Evolutionary conservation across 2,888 invertebrate species (phyloP).

Genomic region (Spialia ferax): DNA sequence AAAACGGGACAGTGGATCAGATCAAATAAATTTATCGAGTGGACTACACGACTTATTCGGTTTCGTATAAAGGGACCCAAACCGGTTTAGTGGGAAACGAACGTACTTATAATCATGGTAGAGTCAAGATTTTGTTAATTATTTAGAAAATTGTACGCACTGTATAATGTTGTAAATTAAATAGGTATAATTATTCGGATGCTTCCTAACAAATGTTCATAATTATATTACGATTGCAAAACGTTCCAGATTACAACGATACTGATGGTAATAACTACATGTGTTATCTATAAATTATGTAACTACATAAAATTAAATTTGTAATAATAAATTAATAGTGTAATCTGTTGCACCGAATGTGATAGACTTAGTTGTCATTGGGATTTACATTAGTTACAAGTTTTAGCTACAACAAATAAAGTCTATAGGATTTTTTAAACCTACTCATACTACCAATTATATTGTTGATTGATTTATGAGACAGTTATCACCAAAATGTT

Average conservation of each 20-base stretch:
- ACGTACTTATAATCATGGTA: slow-evolving; percentile 43
- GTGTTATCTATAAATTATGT: too few relatives aligned
- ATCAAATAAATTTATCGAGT: slow-evolving; percentile 48
- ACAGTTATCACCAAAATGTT: background rate
- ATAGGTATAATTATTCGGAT: background rate
- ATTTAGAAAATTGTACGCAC: slow-evolving; percentile 43
- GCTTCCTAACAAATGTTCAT: too few relatives aligned
- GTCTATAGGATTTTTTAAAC: too few relatives aligned
- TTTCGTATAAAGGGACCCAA: slow-evolving; percentile 41
- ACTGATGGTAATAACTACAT: too few relatives aligned
- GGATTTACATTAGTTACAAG: too few relatives aligned
- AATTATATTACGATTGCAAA: too few relatives aligned
- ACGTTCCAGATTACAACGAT: too few relatives aligned
- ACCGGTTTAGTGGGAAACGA: slow-evolving; percentile 47
- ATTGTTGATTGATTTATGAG: background rate
- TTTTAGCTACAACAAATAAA: too few relatives aligned
- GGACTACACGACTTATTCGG: slow-evolving; percentile 44
- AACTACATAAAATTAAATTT: too few relatives aligned
- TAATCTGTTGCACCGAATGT: too few relatives aligned
- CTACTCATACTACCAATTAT: background rate
- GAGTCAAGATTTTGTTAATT: slow-evolving; percentile 47
- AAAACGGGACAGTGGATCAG: slow-evolving; percentile 40
- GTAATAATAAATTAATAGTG: too few relatives aligned
- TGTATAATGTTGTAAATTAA: slow-evolving; percentile 18
- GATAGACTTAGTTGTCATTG: too few relatives aligned